These are phyloP conservation scores for Spea bombifrons DNA, from an alignment of 2,113 vertebrate species.

Conservation along the genomic window DNA sequence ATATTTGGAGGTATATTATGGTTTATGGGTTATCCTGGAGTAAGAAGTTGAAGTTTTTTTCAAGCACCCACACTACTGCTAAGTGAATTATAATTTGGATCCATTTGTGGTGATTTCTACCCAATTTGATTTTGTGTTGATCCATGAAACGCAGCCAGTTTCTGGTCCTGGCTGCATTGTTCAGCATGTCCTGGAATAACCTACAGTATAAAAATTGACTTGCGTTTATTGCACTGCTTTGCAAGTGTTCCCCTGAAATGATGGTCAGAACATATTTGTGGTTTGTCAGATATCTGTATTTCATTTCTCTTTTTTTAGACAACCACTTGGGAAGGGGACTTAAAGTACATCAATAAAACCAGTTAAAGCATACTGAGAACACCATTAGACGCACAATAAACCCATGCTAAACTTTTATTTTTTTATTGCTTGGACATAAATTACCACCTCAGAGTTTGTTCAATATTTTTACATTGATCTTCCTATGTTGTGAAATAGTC, in stretches of 20 bases:
- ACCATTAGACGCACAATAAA: slow-evolving; percentile 37
- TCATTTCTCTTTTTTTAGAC: slow-evolving; percentile 26
- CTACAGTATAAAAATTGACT: neutral
- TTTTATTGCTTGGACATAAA: slow-evolving; percentile 28
- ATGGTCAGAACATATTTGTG: slow-evolving; percentile 9
- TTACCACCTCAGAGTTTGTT: slow-evolving; percentile 35
- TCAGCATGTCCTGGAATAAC: neutral
- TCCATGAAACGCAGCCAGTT: too few species aligned
- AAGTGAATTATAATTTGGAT: too few species aligned
- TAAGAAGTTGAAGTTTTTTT: too few species aligned
- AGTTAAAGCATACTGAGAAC: slow-evolving; percentile 30
- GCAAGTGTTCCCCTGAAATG: neutral
- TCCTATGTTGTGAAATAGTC: slow-evolving; percentile 41
- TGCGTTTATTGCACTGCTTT: neutral
- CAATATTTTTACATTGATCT: slow-evolving; percentile 45
- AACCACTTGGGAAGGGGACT: slow-evolving; percentile 19
- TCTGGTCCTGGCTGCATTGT: neutral
- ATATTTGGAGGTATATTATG: too few species aligned
- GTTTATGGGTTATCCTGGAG: too few species aligned
- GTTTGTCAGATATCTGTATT: slow-evolving; percentile 9
- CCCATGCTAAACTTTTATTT: slow-evolving; percentile 37
- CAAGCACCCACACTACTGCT: too few species aligned
- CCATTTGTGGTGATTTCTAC: too few species aligned
- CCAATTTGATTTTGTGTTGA: too few species aligned
- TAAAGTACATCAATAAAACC: slow-evolving; percentile 42